These are phyloP conservation scores for Festucalex cinctus DNA, from an alignment of 2,113 vertebrate genomes.

Conservation along the genomic window DNA sequence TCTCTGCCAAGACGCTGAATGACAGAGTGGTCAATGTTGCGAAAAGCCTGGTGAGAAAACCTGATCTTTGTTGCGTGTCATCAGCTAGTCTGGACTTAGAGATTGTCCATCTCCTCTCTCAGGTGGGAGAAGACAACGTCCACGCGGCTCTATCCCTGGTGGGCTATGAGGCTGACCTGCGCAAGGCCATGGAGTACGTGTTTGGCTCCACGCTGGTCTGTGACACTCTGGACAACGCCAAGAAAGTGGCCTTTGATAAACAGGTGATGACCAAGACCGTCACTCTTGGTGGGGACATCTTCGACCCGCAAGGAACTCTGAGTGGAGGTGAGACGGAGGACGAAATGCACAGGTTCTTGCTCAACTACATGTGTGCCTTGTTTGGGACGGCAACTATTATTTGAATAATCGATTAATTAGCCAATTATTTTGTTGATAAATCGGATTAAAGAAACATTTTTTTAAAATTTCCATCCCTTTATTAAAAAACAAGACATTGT, in stretches of 20 bases:
- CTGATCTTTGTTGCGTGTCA: background rate
- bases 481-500: no score
- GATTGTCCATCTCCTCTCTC: background rate
- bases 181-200: slow-evolving; percentile 95
- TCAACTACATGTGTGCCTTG: background rate
- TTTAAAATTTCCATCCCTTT: no score
- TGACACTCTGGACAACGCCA: slow-evolving; percentile 86
- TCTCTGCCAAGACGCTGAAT: slow-evolving; percentile 79
- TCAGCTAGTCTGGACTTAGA: background rate
- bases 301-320: slow-evolving; percentile 92
- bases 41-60: slow-evolving; percentile 80
- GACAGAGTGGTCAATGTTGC: slow-evolving; percentile 72
- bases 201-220: slow-evolving; percentile 90
- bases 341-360: background rate
- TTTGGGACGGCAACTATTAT: background rate
- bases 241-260: slow-evolving; percentile 89
- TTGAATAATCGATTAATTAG: no score
- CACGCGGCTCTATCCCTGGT: slow-evolving; percentile 84
- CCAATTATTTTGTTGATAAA: no score
- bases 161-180: slow-evolving; percentile 81
- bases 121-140: slow-evolving; percentile 81
- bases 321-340: slow-evolving; percentile 80
- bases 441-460: no score
- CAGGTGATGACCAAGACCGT: slow-evolving; percentile 87
- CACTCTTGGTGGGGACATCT: slow-evolving; percentile 87